Percentiles rank a stretch among this genome's conserved stretches.
phyloP scores from a whole-genome alignment of 2,113 vertebrate genomes.

The Oreochromis niloticus region DNA sequence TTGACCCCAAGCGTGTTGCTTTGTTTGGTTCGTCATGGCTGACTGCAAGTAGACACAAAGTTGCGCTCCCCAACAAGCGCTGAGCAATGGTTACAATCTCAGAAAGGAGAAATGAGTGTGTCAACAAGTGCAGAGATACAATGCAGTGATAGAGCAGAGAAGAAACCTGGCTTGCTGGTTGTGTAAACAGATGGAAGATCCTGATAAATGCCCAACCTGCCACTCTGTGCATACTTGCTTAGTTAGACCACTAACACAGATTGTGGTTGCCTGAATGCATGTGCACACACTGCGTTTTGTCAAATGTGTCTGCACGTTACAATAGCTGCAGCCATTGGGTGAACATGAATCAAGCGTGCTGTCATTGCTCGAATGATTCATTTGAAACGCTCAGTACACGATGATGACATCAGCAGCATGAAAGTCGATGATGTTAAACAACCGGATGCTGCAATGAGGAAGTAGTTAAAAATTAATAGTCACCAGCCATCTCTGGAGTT shows the following conservation, averaged over 20 bases:
- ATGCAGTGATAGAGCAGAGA: constrained; percentile 31
- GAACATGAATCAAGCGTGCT: neutral
- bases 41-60: constrained; percentile 6
- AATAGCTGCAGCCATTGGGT: constrained; percentile 4
- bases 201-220: constrained; percentile 30
- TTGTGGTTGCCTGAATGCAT: neutral
- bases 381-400: neutral
- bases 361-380: neutral
- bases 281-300: neutral
- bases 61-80: neutral
- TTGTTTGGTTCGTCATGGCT: constrained; percentile 30
- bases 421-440: neutral
- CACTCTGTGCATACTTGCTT: neutral
- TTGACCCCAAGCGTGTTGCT: constrained; percentile 18
- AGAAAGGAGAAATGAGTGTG: constrained; percentile 50
- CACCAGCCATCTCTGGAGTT: neutral
- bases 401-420: neutral
- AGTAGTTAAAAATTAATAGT: constrained; percentile 44
- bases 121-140: constrained; percentile 48
- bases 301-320: neutral
- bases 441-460: constrained; percentile 19
- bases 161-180: constrained; percentile 30
- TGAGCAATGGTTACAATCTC: constrained; percentile 40
- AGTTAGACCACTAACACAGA: neutral
- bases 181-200: constrained; percentile 60